Evolutionary conservation across 2,888 invertebrate species (phyloP).

Genomic region (Carcina quercana): DNA sequence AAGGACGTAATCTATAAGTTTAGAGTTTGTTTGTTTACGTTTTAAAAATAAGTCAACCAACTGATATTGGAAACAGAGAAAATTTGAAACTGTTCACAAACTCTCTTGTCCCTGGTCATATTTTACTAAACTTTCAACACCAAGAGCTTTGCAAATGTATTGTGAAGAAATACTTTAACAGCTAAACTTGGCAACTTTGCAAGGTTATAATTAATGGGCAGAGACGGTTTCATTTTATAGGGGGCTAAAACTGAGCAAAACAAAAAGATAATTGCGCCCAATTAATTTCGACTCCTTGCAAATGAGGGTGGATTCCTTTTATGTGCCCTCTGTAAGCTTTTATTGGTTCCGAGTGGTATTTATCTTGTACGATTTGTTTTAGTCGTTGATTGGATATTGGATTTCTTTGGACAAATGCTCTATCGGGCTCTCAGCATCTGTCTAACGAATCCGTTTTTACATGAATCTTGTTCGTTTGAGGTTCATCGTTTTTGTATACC

Average conservation of each 20-base stretch:
- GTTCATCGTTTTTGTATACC: too few species aligned
- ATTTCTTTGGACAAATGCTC: constrained; percentile 25
- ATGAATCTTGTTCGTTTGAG: too few species aligned
- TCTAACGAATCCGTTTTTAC: too few species aligned
- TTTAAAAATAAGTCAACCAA: too few species aligned
- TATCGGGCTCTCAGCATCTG: too few species aligned
- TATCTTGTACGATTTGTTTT: constrained; percentile 46
- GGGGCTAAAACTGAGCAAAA: too few species aligned
- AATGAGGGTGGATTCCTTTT: constrained; percentile 47
- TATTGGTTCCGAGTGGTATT: constrained; percentile 47
- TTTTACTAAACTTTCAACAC: constrained; percentile 32
- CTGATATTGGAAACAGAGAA: constrained; percentile 2
- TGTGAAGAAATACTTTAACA: constrained; percentile 28
- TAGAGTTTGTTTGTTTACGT: too few species aligned
- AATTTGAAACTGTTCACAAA: neutral
- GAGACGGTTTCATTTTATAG: constrained; percentile 46
- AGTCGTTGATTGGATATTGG: constrained; percentile 31
- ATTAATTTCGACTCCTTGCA: constrained; percentile 65
- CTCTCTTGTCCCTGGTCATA: too few species aligned
- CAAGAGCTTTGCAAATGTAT: constrained; percentile 33
- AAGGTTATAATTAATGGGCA: constrained; percentile 52
- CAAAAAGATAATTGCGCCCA: constrained; percentile 67
- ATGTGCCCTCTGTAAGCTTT: constrained; percentile 30
- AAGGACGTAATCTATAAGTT: too few species aligned
- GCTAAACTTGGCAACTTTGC: constrained; percentile 37